Conservation (phyloP, 2,888 invertebrate genomes). For the Leptinotarsa rubiginosa region DNA sequence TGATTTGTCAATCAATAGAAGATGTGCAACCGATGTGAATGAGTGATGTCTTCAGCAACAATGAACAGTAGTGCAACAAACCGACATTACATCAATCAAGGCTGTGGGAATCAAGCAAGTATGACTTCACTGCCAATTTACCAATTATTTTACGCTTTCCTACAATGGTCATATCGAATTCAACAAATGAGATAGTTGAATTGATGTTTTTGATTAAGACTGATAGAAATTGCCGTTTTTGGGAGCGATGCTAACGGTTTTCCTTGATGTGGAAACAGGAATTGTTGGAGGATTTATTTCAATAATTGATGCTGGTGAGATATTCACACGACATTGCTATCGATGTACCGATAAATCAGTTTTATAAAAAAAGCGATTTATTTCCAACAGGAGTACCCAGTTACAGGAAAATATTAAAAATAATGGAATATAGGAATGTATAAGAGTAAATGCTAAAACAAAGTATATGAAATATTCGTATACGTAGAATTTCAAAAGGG, state of each 20-base stretch:
- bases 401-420: too few species aligned
- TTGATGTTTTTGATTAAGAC: background rate
- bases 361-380: too few species aligned
- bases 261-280: background rate
- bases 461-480: too few species aligned
- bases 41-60: background rate
- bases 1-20: background rate
- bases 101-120: background rate
- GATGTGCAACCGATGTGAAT: slow-evolving; percentile 6
- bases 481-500: too few species aligned
- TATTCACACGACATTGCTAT: too few species aligned
- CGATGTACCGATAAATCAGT: too few species aligned
- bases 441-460: too few species aligned
- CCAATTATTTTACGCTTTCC: background rate
- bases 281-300: background rate
- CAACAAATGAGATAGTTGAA: background rate
- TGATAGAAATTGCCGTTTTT: background rate
- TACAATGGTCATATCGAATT: background rate
- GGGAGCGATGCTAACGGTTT: background rate
- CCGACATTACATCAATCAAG: background rate
- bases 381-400: too few species aligned
- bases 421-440: too few species aligned
- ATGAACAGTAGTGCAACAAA: background rate
- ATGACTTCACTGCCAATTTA: slow-evolving; percentile 4
- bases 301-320: too few species aligned